Evolutionary conservation across 2,113 vertebrate species (phyloP).

Genomic region (Phoxinus phoxinus): DNA sequence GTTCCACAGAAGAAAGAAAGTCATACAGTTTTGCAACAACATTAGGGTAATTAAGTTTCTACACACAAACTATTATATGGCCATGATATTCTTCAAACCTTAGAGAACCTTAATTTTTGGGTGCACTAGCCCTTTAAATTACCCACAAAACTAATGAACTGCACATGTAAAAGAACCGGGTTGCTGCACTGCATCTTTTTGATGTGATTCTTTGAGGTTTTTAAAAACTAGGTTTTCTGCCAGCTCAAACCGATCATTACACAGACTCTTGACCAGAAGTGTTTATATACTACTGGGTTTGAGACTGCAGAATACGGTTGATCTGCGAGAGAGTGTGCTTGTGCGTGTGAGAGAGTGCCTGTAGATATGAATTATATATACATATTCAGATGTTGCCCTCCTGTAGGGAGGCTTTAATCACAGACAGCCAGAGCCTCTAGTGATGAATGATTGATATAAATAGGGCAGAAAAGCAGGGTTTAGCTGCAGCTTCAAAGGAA

Average conservation of each 20-base stretch:
- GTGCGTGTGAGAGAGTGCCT: slow-evolving; percentile 52
- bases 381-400: slow-evolving; percentile 76
- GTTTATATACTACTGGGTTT: slow-evolving; percentile 37
- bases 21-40: background rate
- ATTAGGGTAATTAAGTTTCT: background rate
- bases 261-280: slow-evolving; percentile 46
- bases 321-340: slow-evolving; percentile 46
- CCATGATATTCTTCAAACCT: background rate
- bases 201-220: slow-evolving; percentile 28
- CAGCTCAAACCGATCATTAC: slow-evolving; percentile 33
- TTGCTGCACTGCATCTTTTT: background rate
- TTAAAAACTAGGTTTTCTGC: slow-evolving; percentile 22
- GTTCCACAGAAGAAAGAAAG: background rate
- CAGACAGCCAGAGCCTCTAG: slow-evolving; percentile 73
- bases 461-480: slow-evolving; percentile 73
- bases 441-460: slow-evolving; percentile 84
- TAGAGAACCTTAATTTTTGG: background rate
- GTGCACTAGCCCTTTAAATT: background rate
- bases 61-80: background rate
- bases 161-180: background rate
- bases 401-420: slow-evolving; percentile 79
- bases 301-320: slow-evolving; percentile 26
- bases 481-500: slow-evolving; percentile 76
- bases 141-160: background rate
- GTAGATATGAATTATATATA: slow-evolving; percentile 78